Evolutionary conservation across 2,797 vertebrate genomes (phyloP).

Genomic region (Squalus acanthias): DNA sequence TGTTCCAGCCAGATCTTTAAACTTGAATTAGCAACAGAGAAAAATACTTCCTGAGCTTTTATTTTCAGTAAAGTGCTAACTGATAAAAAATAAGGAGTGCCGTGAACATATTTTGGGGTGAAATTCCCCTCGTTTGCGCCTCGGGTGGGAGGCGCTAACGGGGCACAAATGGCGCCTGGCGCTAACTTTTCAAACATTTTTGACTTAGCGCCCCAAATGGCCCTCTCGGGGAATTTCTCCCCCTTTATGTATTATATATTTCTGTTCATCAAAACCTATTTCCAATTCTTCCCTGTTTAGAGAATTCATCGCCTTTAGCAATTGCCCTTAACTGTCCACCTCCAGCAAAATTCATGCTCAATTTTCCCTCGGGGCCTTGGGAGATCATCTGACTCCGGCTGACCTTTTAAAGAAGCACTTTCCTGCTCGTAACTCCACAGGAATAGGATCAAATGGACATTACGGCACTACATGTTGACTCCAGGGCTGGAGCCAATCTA

Average conservation of each 20-base stretch:
- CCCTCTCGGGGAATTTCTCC: no score
- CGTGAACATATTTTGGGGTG: neutral
- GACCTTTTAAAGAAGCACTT: conserved; percentile 55
- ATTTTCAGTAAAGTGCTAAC: neutral
- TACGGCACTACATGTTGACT: conserved; percentile 56
- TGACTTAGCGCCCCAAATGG: no score
- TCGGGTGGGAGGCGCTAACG: no score
- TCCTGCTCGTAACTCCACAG: conserved; percentile 58
- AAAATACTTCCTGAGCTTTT: neutral
- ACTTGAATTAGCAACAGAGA: neutral
- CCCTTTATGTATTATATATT: neutral
- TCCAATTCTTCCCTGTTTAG: neutral
- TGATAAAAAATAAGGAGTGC: neutral
- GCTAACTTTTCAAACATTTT: no score
- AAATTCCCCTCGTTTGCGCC: no score
- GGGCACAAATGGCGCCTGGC: no score
- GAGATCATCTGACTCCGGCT: conserved; percentile 48
- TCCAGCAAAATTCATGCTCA: conserved; percentile 37
- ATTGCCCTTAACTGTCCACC: neutral
- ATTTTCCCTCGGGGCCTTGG: conserved; percentile 51
- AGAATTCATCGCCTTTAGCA: neutral
- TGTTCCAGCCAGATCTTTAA: neutral
- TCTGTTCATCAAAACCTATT: neutral
- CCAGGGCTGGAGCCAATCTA: conserved; percentile 57
- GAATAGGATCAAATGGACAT: conserved; percentile 63